Conservation (phyloP, 2,888 invertebrate species). For the Abscondita cerata region DNA sequence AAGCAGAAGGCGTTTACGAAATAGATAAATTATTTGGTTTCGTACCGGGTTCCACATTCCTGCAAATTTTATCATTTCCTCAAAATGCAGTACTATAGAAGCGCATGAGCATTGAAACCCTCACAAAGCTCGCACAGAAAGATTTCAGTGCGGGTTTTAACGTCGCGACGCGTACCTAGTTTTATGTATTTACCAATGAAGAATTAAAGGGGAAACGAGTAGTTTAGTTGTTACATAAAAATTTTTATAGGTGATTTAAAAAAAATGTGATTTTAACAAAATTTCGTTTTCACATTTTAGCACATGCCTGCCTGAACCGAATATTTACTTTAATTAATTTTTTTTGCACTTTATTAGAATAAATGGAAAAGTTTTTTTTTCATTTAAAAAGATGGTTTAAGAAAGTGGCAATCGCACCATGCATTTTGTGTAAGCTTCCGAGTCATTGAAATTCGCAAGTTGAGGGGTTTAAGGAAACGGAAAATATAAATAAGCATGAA, state of each 20-base stretch:
- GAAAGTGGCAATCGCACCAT: too few relatives aligned
- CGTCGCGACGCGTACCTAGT: constrained; percentile 44
- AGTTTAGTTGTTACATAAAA: constrained; percentile 21
- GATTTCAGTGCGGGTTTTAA: constrained; percentile 52
- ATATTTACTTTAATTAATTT: too few relatives aligned
- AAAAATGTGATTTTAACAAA: constrained; percentile 6
- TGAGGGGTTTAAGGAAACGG: constrained; percentile 16
- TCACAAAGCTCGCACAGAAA: constrained; percentile 41
- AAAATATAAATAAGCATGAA: constrained; percentile 23
- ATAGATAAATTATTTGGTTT: constrained; percentile 36
- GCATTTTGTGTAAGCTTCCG: constrained; percentile 15
- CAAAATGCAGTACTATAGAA: constrained; percentile 42
- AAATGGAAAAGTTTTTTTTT: not conserved
- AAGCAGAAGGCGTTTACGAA: constrained; percentile 25
- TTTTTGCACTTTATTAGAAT: not conserved
- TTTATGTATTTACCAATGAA: constrained; percentile 25
- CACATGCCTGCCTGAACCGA: not conserved
- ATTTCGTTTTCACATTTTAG: not conserved
- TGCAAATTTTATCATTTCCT: constrained; percentile 44
- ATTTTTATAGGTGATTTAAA: constrained; percentile 24
- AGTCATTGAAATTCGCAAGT: constrained; percentile 18
- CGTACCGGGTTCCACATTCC: constrained; percentile 32
- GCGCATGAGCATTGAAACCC: constrained; percentile 40
- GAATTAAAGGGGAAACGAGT: constrained; percentile 19
- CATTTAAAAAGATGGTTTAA: too few relatives aligned